A percentile compares a stretch with the other conserved stretches of the same genome.
phyloP scores from a whole-genome alignment of 2,797 vertebrate species.

The Heteromormyrus szaboi region DNA sequence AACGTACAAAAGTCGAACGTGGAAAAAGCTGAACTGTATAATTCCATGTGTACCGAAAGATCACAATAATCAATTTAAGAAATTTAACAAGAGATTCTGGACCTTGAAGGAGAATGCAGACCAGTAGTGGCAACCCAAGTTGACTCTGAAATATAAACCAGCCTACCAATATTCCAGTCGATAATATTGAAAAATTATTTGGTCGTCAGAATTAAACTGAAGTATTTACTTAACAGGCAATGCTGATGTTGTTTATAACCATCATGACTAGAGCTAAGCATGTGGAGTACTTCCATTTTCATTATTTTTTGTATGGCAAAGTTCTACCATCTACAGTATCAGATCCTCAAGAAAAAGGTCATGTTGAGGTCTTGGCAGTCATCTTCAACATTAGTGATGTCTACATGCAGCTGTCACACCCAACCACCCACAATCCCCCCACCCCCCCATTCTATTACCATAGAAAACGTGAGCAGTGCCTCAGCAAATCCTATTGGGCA shows the following conservation, averaged over 20 bases:
- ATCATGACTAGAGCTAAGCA: constrained; percentile 10
- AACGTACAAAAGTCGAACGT: constrained; percentile 25
- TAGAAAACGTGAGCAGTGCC: background rate
- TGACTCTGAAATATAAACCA: background rate
- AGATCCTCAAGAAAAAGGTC: constrained; percentile 5
- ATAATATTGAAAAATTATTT: background rate
- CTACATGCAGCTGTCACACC: background rate
- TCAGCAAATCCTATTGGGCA: background rate
- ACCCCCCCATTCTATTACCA: background rate
- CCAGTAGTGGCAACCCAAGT: background rate
- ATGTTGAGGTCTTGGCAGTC: background rate
- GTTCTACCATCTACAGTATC: constrained; percentile 12
- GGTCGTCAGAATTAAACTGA: background rate
- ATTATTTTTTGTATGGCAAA: background rate
- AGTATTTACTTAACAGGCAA: constrained; percentile 1
- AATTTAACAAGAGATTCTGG: background rate
- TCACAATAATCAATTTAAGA: background rate
- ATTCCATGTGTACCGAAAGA: constrained; percentile 12
- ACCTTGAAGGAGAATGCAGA: background rate
- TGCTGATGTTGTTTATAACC: background rate
- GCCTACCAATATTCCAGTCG: background rate
- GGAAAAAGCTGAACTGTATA: constrained; percentile 30
- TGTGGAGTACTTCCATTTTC: background rate
- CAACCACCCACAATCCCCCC: background rate
- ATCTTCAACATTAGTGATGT: background rate